A percentile compares a stretch with the other conserved stretches of the same genome.
These are phyloP conservation scores for Amazona guildingii DNA, from an alignment of 2,113 vertebrate species.

Conservation along the genomic window DNA sequence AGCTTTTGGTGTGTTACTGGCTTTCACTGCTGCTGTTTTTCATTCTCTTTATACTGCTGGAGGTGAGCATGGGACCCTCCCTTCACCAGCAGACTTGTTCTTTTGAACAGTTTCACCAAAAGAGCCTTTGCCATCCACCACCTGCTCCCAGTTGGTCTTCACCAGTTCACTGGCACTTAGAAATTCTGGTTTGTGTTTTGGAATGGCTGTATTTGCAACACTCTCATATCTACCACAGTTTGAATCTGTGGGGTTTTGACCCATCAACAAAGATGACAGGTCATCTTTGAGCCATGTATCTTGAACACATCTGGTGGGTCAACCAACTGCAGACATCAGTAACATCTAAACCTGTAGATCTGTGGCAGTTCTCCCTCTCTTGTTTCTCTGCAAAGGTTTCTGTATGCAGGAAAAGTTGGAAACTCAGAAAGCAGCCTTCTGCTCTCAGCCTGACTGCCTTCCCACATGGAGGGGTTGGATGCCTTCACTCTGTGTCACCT, in stretches of 20 bases:
- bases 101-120: not conserved
- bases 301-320: not conserved
- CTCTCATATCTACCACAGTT: not conserved
- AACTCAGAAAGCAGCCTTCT: not conserved
- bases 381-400: not conserved
- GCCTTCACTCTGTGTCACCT: not conserved
- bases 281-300: not conserved
- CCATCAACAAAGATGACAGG: not conserved
- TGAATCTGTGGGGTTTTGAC: not conserved
- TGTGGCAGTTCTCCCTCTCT: not conserved
- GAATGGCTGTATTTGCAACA: not conserved
- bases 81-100: not conserved
- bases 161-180: not conserved
- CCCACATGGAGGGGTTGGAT: fast-evolving
- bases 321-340: not conserved
- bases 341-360: not conserved
- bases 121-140: not conserved
- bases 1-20: not conserved
- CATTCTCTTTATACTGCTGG: not conserved
- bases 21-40: not conserved
- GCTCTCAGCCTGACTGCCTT: not conserved
- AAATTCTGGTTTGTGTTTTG: not conserved
- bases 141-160: not conserved
- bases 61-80: not conserved
- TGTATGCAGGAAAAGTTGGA: not conserved